Base-by-base conservation (phyloP, 2,888 invertebrate genomes). In the Leucophenga montana region DNA sequence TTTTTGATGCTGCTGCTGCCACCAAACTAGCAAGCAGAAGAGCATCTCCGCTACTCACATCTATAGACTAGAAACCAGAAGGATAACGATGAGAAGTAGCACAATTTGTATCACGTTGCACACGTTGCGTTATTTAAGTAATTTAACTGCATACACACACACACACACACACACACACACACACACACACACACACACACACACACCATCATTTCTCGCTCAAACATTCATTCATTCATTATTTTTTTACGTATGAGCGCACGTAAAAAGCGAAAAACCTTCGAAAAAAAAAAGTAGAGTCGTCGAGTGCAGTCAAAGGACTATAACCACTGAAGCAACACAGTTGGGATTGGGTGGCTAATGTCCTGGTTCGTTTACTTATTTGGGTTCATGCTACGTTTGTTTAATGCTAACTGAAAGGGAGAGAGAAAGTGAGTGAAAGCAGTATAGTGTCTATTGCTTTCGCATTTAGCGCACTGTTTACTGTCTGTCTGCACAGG, bases 111-210 rank as follows among this genome's bases (percentile, higher is more conserved):
- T 39, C 68, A 69, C 64, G 64, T 69, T 65, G 66, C 69, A 69
- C 65, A 64, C 59, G 56, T 57, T 54, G 44, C 65, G 57, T 65
- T 65, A 69, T 65, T 69, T 65, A 57, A 50, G 65, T 59, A 65
- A 59, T 65, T 69, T 65, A 48, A 65, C 48, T 59, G 39, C 33
- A 16, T 11, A 59, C 57, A 56, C 57, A 67, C 57, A 67, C 57
- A 67, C 53, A n/a, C n/a, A n/a, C 33, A 16, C 3, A 59, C 57
- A 56, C 57, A 67, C 57, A 67, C 57, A 67, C 53, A n/a, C 33
- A 16, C 3, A 59, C 57, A 56, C n/a, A n/a, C n/a, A 48, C n/a
- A 48, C 64, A 16, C 33, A 16, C 3, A 59, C 57, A 56, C n/a
- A n/a, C n/a, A 22, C 6, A n/a, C n/a, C n/a, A n/a, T 39, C 31